Percentiles rank a stretch among this genome's conserved stretches.
These are phyloP conservation scores for Apeltes quadracus DNA, from an alignment of 2,113 vertebrate genomes.

Conservation along the genomic window DNA sequence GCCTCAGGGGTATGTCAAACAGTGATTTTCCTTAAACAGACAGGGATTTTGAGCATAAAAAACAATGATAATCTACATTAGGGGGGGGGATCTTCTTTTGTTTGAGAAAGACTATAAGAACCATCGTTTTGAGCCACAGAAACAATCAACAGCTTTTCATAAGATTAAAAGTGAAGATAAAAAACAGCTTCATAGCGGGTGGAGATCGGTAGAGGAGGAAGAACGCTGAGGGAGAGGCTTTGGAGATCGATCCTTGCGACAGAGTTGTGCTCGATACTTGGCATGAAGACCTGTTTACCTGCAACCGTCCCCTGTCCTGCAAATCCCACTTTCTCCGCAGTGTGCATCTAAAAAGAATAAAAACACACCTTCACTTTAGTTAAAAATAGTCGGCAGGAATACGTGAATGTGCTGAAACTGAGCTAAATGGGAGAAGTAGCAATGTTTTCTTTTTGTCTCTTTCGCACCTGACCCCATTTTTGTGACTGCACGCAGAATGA, in stretches of 20 bases:
- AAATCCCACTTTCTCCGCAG: constrained; percentile 70
- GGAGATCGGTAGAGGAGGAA: constrained; percentile 75
- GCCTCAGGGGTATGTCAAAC: background rate
- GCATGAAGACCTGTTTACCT: constrained; percentile 69
- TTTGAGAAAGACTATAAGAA: background rate
- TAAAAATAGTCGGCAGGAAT: background rate
- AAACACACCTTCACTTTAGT: background rate
- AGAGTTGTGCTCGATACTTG: constrained; percentile 68
- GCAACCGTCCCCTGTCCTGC: constrained; percentile 77
- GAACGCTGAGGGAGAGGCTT: constrained; percentile 51
- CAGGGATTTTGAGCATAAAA: constrained; percentile 2
- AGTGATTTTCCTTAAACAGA: background rate
- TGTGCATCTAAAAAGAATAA: constrained; percentile 39
- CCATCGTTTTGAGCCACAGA: background rate
- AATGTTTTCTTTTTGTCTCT: background rate
- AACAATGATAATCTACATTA: background rate
- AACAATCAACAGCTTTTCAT: background rate
- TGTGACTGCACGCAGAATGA: constrained; percentile 72
- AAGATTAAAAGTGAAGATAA: constrained; percentile 73
- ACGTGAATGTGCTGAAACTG: background rate
- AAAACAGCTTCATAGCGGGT: constrained; percentile 78
- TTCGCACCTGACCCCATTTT: constrained; percentile 73
- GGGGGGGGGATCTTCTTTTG: background rate
- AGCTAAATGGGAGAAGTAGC: background rate
- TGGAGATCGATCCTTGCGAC: constrained; percentile 68